A percentile compares a stretch with the other conserved stretches of the same genome.
Evolutionary conservation across 2,888 invertebrate genomes (phyloP).

Genomic region (Lasioglossum calceatum): DNA sequence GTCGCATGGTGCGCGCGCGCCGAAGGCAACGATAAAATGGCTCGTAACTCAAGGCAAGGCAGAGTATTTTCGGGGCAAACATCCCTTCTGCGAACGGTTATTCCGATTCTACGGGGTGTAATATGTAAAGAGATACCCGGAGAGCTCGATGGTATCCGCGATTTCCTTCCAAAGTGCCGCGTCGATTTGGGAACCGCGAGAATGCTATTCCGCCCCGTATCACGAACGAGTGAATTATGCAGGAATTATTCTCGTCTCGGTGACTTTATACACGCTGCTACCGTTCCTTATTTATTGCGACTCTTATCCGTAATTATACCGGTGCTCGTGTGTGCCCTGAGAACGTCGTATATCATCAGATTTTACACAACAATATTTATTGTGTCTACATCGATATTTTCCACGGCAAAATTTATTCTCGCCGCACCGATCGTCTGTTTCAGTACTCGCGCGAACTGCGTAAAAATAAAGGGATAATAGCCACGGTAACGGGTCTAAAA

Average conservation of each 20-base stretch:
- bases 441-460: background rate
- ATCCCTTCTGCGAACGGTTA: constrained; percentile 45
- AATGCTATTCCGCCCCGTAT: constrained; percentile 41
- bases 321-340: background rate
- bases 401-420: background rate
- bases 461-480: background rate
- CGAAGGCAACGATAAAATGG: constrained; percentile 34
- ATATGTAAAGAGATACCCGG: constrained; percentile 54
- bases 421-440: background rate
- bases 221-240: constrained; percentile 69
- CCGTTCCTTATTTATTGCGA: constrained; percentile 59
- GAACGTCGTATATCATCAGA: background rate
- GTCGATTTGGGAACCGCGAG: constrained; percentile 63
- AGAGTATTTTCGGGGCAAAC: constrained; percentile 21
- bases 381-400: background rate
- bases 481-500: too few species aligned
- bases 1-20: background rate
- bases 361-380: constrained; percentile 26
- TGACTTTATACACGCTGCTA: constrained; percentile 43
- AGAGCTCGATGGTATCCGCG: constrained; percentile 40
- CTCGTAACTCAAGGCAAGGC: constrained; percentile 39
- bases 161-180: constrained; percentile 52
- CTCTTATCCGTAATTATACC: constrained; percentile 63
- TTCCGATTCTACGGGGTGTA: constrained; percentile 47
- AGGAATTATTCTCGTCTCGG: constrained; percentile 62